These are phyloP conservation scores for Hirtodrosophila alboralis DNA, from an alignment of 2,888 invertebrate genomes.

Conservation along the genomic window DNA sequence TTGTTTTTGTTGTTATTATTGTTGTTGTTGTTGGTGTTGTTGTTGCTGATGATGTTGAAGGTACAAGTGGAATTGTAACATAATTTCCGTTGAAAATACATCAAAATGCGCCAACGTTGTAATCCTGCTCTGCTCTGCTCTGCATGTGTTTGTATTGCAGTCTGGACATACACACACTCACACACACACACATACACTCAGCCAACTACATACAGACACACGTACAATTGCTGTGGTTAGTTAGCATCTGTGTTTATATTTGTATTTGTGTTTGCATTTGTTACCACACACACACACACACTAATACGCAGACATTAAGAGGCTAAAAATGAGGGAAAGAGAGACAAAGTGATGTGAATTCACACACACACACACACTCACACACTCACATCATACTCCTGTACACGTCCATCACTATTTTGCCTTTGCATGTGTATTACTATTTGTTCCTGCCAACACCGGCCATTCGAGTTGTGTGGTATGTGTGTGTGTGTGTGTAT, in stretches of 20 bases:
- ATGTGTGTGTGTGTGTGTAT: background rate
- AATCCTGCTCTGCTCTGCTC: conserved; percentile 58
- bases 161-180: conserved; percentile 20
- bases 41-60: conserved; percentile 23
- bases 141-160: conserved; percentile 47
- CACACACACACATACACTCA: conserved; percentile 8
- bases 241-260: conserved; percentile 79
- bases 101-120: conserved; percentile 64
- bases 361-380: conserved; percentile 16
- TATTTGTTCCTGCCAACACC: conserved; percentile 44
- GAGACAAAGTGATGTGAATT: too few relatives aligned
- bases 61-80: conserved; percentile 67
- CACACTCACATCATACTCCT: conserved; percentile 17
- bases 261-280: conserved; percentile 76
- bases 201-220: conserved; percentile 14
- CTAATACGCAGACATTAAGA: conserved; percentile 20
- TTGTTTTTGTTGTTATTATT: conserved; percentile 23
- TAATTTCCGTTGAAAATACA: conserved; percentile 76
- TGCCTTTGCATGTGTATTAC: conserved; percentile 33
- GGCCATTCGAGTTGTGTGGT: conserved; percentile 12
- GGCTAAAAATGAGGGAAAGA: background rate
- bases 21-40: conserved; percentile 9
- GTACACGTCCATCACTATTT: conserved; percentile 62
- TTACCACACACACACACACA: conserved; percentile 41
- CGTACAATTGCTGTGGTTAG: conserved; percentile 66